Evolutionary conservation across 2,888 invertebrate genomes (phyloP).

Genomic region (Germaria angustata): DNA sequence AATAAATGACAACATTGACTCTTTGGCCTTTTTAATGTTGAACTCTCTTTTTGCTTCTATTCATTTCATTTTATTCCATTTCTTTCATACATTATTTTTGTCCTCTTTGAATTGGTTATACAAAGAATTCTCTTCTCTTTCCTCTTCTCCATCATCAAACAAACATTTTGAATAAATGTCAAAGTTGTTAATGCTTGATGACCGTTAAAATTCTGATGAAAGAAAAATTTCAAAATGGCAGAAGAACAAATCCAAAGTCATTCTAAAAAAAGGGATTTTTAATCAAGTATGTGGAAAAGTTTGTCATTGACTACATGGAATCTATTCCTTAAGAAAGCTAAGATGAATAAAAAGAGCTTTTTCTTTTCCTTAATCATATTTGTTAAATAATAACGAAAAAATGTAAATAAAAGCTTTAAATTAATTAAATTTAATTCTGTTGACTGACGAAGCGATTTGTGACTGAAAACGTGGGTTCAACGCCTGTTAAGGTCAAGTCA

Average conservation of each 20-base stretch:
- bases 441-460: too few relatives aligned
- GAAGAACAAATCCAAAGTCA: background rate
- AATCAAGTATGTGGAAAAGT: background rate
- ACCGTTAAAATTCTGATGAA: slow-evolving; percentile 31
- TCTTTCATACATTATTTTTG: background rate
- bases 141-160: background rate
- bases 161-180: slow-evolving; percentile 45
- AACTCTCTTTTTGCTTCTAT: slow-evolving; percentile 4
- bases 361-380: background rate
- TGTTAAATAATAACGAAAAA: background rate
- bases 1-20: slow-evolving; percentile 57
- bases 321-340: background rate
- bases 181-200: slow-evolving; percentile 53
- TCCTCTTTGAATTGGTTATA: background rate
- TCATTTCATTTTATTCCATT: slow-evolving; percentile 9
- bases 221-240: background rate
- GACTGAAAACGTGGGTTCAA: too few relatives aligned
- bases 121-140: background rate
- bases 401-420: too few relatives aligned
- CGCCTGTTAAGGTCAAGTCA: too few relatives aligned
- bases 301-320: background rate
- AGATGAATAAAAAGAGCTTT: background rate
- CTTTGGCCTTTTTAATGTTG: slow-evolving; percentile 51
- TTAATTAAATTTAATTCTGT: too few relatives aligned
- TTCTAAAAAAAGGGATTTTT: background rate